A percentile compares a stretch with the other conserved stretches of the same genome.
These are phyloP conservation scores for Saturnia pavonia DNA, from an alignment of 2,888 invertebrate species.

Conservation along the genomic window DNA sequence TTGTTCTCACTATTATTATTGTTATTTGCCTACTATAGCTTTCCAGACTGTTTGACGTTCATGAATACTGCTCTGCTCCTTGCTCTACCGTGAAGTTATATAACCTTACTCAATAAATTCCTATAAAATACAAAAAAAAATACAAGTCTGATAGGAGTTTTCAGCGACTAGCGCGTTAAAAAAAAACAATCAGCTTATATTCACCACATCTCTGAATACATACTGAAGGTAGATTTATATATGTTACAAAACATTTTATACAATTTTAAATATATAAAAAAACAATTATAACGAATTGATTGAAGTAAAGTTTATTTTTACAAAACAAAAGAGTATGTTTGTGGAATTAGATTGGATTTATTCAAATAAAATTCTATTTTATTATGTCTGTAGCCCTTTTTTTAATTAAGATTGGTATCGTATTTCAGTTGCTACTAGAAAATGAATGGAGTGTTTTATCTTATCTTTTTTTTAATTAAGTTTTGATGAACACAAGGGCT, in stretches of 20 bases:
- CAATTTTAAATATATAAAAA: background rate
- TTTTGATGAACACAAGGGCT: background rate
- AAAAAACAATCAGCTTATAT: background rate
- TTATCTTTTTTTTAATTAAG: background rate
- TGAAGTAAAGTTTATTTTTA: conserved; percentile 2
- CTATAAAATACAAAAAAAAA: too few species aligned
- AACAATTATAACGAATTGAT: background rate
- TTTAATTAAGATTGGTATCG: conserved; percentile 11
- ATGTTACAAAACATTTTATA: background rate
- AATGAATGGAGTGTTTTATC: conserved; percentile 2
- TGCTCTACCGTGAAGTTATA: too few species aligned
- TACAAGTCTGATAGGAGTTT: background rate
- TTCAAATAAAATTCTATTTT: background rate
- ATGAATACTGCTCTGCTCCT: too few species aligned
- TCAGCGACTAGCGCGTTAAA: background rate
- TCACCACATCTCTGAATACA: background rate
- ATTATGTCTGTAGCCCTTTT: conserved; percentile 7
- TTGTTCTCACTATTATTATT: too few species aligned
- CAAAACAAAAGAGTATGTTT: conserved; percentile 1
- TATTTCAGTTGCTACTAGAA: background rate
- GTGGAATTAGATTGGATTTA: background rate
- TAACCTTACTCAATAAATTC: too few species aligned
- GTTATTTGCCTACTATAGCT: too few species aligned
- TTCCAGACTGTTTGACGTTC: too few species aligned
- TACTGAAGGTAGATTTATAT: background rate